Base-by-base conservation (phyloP, 2,888 invertebrate species). In the Cephus spinipes region DNA sequence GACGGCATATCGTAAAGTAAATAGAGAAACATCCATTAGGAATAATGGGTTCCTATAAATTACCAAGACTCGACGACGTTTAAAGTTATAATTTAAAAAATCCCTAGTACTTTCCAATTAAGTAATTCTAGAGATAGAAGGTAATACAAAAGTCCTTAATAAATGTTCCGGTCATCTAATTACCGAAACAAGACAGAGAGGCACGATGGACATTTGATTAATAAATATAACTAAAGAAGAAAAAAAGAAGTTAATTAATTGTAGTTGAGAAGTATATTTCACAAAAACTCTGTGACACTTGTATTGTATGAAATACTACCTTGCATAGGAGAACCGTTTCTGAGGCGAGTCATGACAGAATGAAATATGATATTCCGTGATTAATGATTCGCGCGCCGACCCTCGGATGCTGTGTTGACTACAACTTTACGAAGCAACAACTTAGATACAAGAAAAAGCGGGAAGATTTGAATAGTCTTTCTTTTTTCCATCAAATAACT, bases 251-350 rank as follows among this genome's bases (percentile, higher is more conserved):
- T 75, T 77, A 77, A 77, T 77, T 77, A 55, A 77, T 75, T 71
- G 77, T 35, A 77, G 77, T 77, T 75, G 69, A 69, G 74, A 77
- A 77, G 77, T 77, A 75, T 71, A 71, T 71, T 30, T 31, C 71
- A 71, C 33, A 31, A 71, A 74, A 74, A 74, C n/a, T 74, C 74
- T 74, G 74, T 33, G 74, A 36, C 74, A 30, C 31, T 71, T 33
- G 71, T 71, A 33, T 71, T 33, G 33, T 71, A 71, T 71, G 71
- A 71, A 71, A 71, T 71, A 71, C 31, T 71, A 71, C 71, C 71
- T 15, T 31, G 71, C n/a, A 71, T 32, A 12, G 71, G 71, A 71
- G 71, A 71, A 33, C 71, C 71, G 71, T 33, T 71, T 33, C 31
- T 31, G 71, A 33, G 71, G 71, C 71, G 31, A 32, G 71, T 71